These are phyloP conservation scores for Cordilura impudica DNA, from an alignment of 2,888 invertebrate species.

Conservation along the genomic window DNA sequence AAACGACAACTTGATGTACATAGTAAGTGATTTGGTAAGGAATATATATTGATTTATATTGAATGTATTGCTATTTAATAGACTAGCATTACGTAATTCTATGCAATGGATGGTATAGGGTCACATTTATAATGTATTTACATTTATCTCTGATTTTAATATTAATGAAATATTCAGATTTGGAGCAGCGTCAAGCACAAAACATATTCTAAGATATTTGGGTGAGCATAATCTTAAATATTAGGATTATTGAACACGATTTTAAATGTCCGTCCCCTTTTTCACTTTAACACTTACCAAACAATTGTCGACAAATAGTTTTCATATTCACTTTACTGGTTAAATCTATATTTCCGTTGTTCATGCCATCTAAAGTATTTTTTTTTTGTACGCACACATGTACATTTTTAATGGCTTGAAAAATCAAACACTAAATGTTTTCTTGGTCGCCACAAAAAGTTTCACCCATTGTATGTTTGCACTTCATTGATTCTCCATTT, in stretches of 20 bases:
- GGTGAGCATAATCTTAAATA: not conserved
- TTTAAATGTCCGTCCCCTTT: not conserved
- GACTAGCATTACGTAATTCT: no score
- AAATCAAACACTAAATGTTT: constrained; percentile 21
- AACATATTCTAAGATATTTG: no score
- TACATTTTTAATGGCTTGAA: not conserved
- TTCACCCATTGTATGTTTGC: constrained; percentile 11
- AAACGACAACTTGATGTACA: no score
- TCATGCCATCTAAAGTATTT: not conserved
- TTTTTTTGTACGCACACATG: not conserved
- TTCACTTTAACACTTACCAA: not conserved
- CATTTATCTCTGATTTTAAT: no score
- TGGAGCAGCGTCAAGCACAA: no score
- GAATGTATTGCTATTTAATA: no score
- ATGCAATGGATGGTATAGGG: no score
- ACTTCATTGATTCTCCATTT: constrained; percentile 38
- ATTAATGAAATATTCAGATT: no score
- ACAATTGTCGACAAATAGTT: constrained; percentile 12
- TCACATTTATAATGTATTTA: no score
- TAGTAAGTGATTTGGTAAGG: no score
- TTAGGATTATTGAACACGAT: not conserved
- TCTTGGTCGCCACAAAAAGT: not conserved
- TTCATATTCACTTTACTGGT: constrained; percentile 4
- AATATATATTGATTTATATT: no score
- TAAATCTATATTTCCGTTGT: not conserved